Conservation (phyloP, 2,888 invertebrate species). For the Amphimallon solstitiale region DNA sequence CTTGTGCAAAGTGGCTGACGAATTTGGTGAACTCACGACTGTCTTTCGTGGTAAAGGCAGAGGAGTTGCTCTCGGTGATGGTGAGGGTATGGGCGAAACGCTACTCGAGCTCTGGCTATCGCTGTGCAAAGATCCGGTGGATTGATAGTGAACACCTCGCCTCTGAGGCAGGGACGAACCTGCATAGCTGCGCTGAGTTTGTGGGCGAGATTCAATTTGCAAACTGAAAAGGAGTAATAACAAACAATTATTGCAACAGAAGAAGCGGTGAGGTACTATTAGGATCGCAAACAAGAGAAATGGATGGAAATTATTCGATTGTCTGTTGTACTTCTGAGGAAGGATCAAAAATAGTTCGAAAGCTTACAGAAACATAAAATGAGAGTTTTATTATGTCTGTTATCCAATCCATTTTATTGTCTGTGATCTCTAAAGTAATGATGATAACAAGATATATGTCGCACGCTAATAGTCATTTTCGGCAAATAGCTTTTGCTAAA, state of each 20-base stretch:
- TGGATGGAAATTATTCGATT: background rate
- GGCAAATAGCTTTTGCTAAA: no score
- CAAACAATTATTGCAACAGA: background rate
- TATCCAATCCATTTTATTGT: no score
- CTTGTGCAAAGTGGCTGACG: constrained; percentile 62
- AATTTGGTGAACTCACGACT: constrained; percentile 43
- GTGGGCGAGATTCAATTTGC: constrained; percentile 45
- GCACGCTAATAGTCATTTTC: no score
- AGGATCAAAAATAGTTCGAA: no score
- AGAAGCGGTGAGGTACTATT: no score
- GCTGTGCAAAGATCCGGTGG: constrained; percentile 79
- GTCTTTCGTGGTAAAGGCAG: constrained; percentile 72
- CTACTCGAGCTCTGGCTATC: constrained; percentile 86
- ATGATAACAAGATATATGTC: no score
- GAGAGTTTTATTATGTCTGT: no score
- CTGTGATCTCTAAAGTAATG: no score
- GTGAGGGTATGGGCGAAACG: constrained; percentile 84
- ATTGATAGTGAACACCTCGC: constrained; percentile 83
- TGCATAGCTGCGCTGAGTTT: constrained; percentile 44
- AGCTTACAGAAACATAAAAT: no score
- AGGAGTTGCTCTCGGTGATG: constrained; percentile 77
- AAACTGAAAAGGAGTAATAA: constrained; percentile 39
- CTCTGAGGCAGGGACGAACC: constrained; percentile 62
- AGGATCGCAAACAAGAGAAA: no score
- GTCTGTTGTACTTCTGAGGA: no score